Conservation (phyloP, 2,888 invertebrate genomes). For the Aethes cnicana region DNA sequence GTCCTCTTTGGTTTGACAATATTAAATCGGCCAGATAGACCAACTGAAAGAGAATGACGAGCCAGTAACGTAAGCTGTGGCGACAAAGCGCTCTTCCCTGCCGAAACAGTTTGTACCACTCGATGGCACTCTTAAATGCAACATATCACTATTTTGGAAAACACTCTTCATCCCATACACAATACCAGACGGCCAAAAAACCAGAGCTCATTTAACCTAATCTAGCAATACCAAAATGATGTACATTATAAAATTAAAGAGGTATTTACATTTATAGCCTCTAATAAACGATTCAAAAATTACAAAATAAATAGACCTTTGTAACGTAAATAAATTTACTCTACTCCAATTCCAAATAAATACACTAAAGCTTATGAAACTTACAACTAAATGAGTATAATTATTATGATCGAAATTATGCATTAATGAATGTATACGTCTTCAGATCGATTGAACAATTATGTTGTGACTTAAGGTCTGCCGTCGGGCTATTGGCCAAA, state of each 20-base stretch:
- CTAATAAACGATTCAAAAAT: constrained; percentile 61
- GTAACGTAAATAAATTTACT: constrained; percentile 54
- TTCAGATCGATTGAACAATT: constrained; percentile 47
- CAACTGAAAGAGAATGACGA: not conserved
- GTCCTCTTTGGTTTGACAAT: too few species aligned
- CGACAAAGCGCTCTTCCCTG: constrained; percentile 37
- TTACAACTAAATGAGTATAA: constrained; percentile 74
- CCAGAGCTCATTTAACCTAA: constrained; percentile 22
- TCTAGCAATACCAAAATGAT: constrained; percentile 21
- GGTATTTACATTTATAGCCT: constrained; percentile 78
- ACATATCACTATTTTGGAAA: constrained; percentile 62
- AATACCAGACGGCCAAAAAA: constrained; percentile 35
- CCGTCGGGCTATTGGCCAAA: too few species aligned
- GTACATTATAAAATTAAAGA: constrained; percentile 58
- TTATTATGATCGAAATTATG: constrained; percentile 78
- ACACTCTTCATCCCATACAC: constrained; percentile 32
- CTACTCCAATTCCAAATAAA: constrained; percentile 57
- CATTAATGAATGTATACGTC: constrained; percentile 46
- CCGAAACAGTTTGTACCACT: constrained; percentile 55
- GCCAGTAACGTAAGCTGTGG: constrained; percentile 21
- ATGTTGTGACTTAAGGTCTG: constrained; percentile 22
- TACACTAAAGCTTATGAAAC: constrained; percentile 68
- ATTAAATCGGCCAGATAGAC: too few species aligned
- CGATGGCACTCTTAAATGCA: constrained; percentile 78
- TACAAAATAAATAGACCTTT: constrained; percentile 70